Conservation (phyloP, 2,797 vertebrate species). For the Trichosurus vulpecula region DNA sequence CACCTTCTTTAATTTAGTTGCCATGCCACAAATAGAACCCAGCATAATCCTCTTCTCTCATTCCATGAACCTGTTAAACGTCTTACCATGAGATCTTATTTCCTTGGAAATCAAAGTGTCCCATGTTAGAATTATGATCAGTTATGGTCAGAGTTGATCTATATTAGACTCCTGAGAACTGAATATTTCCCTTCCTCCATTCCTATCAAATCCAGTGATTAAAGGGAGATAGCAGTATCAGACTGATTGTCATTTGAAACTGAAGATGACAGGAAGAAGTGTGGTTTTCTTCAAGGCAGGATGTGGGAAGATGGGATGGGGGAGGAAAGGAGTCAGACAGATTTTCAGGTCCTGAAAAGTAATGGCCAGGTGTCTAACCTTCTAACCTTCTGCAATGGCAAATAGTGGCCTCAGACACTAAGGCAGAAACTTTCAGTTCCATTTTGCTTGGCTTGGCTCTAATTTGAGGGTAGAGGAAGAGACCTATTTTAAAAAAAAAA, state of each 20-base stretch:
- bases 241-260: background rate
- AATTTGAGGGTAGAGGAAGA: background rate
- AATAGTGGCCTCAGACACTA: conserved; percentile 33
- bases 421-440: conserved; percentile 44
- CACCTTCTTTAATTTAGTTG: background rate
- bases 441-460: conserved; percentile 35
- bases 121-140: background rate
- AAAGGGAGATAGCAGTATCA: background rate
- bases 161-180: background rate
- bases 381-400: conserved; percentile 38
- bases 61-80: background rate
- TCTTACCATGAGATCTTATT: background rate
- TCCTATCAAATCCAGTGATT: conserved; percentile 6
- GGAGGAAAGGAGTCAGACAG: background rate
- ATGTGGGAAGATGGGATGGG: conserved; percentile 8
- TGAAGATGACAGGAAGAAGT: background rate
- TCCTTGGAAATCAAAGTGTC: background rate
- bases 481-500: conserved; percentile 36
- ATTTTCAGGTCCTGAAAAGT: conserved; percentile 4
- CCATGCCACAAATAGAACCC: background rate
- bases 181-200: background rate
- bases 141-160: background rate
- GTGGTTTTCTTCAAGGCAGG: background rate
- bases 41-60: background rate
- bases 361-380: conserved; percentile 26